A percentile compares a stretch with the other conserved stretches of the same genome.
Conservation (phyloP, 1,140 invertebrate genomes). For the Procambarus clarkii region DNA sequence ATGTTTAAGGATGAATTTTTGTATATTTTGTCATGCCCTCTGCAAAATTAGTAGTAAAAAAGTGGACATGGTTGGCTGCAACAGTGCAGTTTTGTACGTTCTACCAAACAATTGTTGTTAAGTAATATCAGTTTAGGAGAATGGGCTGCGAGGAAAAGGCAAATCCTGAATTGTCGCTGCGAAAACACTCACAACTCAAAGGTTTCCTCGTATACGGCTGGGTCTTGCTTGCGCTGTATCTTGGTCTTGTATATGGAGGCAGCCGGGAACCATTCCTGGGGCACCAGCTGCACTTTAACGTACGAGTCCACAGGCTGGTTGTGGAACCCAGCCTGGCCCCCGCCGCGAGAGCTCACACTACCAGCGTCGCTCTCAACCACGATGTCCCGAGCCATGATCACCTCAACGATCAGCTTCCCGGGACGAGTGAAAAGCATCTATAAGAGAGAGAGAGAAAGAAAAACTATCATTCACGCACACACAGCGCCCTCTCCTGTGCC, state of each 20-base stretch:
- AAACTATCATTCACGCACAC: too few species aligned
- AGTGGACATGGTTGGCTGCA: too few species aligned
- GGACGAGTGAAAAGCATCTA: slow-evolving; percentile 64
- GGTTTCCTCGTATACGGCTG: slow-evolving; percentile 66
- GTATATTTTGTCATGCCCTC: too few species aligned
- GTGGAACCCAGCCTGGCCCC: not conserved
- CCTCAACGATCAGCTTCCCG: slow-evolving; percentile 65
- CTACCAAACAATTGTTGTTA: too few species aligned
- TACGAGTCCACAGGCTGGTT: slow-evolving; percentile 66
- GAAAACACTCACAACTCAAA: slow-evolving; percentile 68
- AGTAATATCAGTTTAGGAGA: too few species aligned
- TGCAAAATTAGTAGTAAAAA: too few species aligned
- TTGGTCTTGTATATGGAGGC: slow-evolving; percentile 58
- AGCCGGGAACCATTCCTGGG: slow-evolving; percentile 64
- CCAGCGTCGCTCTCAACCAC: slow-evolving; percentile 54
- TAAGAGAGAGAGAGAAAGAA: too few species aligned
- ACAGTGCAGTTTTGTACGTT: too few species aligned
- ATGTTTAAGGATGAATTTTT: too few species aligned
- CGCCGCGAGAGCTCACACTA: slow-evolving; percentile 38
- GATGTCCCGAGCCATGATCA: slow-evolving; percentile 68
- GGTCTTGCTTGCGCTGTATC: slow-evolving; percentile 64
- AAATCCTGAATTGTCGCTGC: too few species aligned
- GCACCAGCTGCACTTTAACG: slow-evolving; percentile 69
- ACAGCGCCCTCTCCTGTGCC: too few species aligned
- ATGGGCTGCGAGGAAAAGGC: not conserved